A percentile compares a stretch with the other conserved stretches of the same genome.
Conservation (phyloP, 2,888 invertebrate species). For the Criorhina ranunculi region DNA sequence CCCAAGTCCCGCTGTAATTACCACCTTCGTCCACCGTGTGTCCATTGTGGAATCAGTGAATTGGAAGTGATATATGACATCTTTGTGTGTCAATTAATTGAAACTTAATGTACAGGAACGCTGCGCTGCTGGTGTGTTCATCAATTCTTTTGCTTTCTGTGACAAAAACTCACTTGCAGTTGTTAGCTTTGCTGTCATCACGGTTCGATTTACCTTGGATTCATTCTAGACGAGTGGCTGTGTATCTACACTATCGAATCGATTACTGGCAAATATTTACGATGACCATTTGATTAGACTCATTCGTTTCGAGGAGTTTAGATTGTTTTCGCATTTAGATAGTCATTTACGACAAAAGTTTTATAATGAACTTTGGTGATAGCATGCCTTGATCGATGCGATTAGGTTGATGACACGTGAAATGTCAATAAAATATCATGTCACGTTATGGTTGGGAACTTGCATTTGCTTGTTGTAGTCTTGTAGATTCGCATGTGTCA, state of each 20-base stretch:
- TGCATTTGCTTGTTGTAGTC: too few species aligned
- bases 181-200: conserved; percentile 11
- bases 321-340: not conserved
- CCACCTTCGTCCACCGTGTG: not conserved
- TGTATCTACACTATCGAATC: conserved; percentile 2
- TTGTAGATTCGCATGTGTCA: too few species aligned
- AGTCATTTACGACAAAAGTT: conserved; percentile 2
- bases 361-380: conserved; percentile 1
- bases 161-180: not conserved
- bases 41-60: not conserved
- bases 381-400: not conserved
- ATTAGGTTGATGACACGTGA: not conserved
- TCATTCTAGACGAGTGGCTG: conserved; percentile 11
- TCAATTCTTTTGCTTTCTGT: conserved; percentile 2
- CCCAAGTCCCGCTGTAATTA: not conserved
- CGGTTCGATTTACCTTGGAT: conserved; percentile 12
- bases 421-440: not conserved
- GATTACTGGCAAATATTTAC: conserved; percentile 15
- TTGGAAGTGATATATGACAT: conserved; percentile 20
- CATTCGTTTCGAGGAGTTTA: not conserved
- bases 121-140: conserved; percentile 2
- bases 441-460: too few species aligned
- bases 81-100: conserved; percentile 32
- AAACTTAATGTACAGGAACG: conserved; percentile 23
- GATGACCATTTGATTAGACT: conserved; percentile 2